Base-by-base conservation (phyloP, 2,113 vertebrate species). In the Eulemur macaco region DNA sequence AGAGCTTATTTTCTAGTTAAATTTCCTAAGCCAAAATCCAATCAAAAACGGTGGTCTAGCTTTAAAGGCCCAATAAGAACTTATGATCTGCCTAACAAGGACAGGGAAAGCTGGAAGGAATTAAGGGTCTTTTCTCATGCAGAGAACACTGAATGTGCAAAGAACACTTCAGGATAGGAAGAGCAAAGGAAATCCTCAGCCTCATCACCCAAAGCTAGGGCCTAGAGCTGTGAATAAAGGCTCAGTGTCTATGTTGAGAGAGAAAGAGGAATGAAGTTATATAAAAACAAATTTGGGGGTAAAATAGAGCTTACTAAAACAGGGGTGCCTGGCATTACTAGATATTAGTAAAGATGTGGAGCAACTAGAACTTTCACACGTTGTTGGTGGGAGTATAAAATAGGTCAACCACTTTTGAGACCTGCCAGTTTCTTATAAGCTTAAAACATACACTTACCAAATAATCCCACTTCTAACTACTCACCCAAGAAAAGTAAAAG, bases 401-500 rank as follows among this genome's bases (percentile, higher is more conserved):
- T 13, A 45, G 31, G 17, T 83, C 60, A 45, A 9, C 29, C 58
- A 27, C 78, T 94, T 87, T 54, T 74, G 58, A 88, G 23, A 87
- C 63, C 21, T 27, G 23, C 23, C 66, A 42, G 8, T 81, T 83
- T 92, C 71, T 87, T 66, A 64, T 23, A 81, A 94, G 52, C 17
- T 20, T 81, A 80, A 94, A 47, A 64, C 34, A 45, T 21, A 71
- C 8, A 39, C 27, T 89, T 73, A 83, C 13, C 80, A 86, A 52
- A 45, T 64, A 47, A 82, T 47, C 58, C 45, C 42, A 77, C 18
- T 18, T 34, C 12, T 78, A 50, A 34, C 54, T 52, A 63, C 54
- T 78, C 56, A 85, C 52, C 50, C 5, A 56, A 66, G n/a, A 92
- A 89, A 93, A 94, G 60, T 64, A 34, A 95, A 95, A 94, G 39